A percentile compares a stretch with the other conserved stretches of the same genome.
phyloP scores from a whole-genome alignment of 1,140 invertebrate species.

The Thalassaphorura encarpata region DNA sequence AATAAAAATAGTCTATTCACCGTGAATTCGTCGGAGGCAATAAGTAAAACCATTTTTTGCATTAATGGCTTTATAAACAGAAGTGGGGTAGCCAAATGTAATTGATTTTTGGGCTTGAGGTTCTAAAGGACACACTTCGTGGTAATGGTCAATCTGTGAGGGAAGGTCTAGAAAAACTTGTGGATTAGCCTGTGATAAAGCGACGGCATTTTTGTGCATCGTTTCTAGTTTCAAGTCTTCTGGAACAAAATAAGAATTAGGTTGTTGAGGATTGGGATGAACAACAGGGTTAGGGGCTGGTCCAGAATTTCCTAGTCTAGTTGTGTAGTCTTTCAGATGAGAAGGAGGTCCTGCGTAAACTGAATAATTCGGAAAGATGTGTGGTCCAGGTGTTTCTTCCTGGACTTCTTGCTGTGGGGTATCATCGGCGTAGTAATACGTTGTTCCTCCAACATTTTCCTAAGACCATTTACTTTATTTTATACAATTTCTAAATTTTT shows the following conservation, averaged over 20 bases:
- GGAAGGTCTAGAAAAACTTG: conserved; percentile 62
- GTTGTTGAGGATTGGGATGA: conserved; percentile 27
- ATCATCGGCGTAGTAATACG: conserved; percentile 70
- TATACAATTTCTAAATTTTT: too few species aligned
- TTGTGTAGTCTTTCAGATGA: conserved; percentile 40
- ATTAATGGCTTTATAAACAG: conserved; percentile 86
- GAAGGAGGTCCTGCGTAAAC: conserved; percentile 57
- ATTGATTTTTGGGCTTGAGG: conserved; percentile 48
- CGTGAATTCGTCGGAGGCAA: conserved; percentile 80
- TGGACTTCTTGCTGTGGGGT: conserved; percentile 29
- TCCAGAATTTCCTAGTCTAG: background rate
- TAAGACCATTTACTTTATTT: too few species aligned
- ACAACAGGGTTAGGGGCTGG: conserved; percentile 16
- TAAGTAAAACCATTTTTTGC: conserved; percentile 72
- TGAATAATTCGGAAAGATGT: conserved; percentile 43
- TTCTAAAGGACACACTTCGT: conserved; percentile 78
- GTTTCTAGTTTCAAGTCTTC: conserved; percentile 66
- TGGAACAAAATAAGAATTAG: conserved; percentile 54
- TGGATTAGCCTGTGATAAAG: conserved; percentile 57
- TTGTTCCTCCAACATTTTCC: conserved; percentile 88
- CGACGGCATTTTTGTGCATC: conserved; percentile 61
- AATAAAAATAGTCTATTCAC: conserved; percentile 47
- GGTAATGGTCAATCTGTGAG: conserved; percentile 75
- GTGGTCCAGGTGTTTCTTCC: conserved; percentile 19
- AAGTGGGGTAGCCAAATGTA: conserved; percentile 62